Evolutionary conservation across 2,797 vertebrate genomes (phyloP).

Genomic region (Tokudaia muenninki): DNA sequence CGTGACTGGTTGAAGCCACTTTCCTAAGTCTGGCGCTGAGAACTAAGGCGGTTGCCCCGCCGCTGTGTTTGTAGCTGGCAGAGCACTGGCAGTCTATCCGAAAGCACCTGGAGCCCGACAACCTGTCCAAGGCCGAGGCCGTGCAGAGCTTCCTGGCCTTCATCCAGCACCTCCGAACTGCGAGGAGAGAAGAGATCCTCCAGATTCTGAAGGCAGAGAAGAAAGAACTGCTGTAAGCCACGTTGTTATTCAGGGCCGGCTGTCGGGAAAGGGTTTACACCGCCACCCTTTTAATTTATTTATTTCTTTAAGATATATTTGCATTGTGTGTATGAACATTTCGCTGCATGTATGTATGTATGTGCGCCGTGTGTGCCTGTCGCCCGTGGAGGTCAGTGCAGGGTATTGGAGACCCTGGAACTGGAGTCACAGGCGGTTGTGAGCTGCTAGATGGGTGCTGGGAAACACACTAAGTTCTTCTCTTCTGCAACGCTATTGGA

Average conservation of each 20-base stretch:
- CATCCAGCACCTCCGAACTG: constrained; percentile 93
- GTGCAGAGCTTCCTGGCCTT: constrained; percentile 94
- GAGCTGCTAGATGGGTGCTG: not conserved
- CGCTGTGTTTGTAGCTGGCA: constrained; percentile 90
- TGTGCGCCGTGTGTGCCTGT: not conserved
- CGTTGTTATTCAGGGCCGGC: not conserved
- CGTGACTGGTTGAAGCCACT: not conserved
- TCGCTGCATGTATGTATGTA: not conserved
- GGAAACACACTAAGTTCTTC: not conserved
- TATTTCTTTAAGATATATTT: not conserved
- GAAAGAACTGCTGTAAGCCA: constrained; percentile 93
- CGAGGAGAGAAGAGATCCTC: constrained; percentile 94
- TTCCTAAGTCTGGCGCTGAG: not conserved
- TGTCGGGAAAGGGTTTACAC: not conserved
- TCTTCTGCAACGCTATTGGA: not conserved
- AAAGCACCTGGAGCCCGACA: constrained; percentile 92
- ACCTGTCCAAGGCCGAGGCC: constrained; percentile 92
- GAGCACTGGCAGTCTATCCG: constrained; percentile 92
- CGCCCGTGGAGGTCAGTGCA: not conserved
- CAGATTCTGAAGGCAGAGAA: constrained; percentile 92
- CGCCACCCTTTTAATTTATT: not conserved
- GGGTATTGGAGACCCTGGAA: not conserved
- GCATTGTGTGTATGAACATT: not conserved
- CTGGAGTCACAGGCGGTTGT: not conserved
- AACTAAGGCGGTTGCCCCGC: not conserved